A percentile compares a stretch with the other conserved stretches of the same genome.
Conservation (phyloP, 2,888 invertebrate species). For the Pasiphila rectangulata region DNA sequence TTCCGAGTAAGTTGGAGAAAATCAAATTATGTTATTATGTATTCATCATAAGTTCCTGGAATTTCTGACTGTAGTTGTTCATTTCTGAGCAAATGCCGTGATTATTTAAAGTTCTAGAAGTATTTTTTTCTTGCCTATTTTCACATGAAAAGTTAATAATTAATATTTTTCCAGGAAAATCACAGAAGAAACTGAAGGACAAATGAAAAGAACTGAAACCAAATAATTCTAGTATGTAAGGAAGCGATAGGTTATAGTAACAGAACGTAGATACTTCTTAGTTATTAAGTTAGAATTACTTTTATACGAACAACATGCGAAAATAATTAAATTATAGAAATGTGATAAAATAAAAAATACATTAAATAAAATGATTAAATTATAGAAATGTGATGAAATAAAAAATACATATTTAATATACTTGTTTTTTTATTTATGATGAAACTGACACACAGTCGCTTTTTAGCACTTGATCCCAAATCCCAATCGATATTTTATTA, state of each 20-base stretch:
- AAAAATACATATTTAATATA: neutral
- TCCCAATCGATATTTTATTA: no score
- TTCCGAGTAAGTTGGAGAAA: no score
- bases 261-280: slow-evolving; percentile 61
- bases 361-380: neutral
- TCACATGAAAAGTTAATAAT: neutral
- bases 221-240: slow-evolving; percentile 33
- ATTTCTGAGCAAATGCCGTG: no score
- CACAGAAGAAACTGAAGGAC: slow-evolving; percentile 70
- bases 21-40: no score
- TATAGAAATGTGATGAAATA: neutral
- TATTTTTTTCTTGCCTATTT: neutral
- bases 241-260: slow-evolving; percentile 42
- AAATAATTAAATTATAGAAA: slow-evolving; percentile 27
- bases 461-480: no score
- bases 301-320: slow-evolving; percentile 51
- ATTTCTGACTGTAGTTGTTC: no score
- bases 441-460: no score
- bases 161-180: slow-evolving; percentile 59
- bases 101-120: no score
- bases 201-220: slow-evolving; percentile 50
- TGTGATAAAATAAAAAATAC: slow-evolving; percentile 42
- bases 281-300: slow-evolving; percentile 52
- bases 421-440: no score
- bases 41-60: no score